A percentile compares a stretch with the other conserved stretches of the same genome.
Conservation (phyloP, 2,888 invertebrate genomes). For the Notodonta dromedarius region DNA sequence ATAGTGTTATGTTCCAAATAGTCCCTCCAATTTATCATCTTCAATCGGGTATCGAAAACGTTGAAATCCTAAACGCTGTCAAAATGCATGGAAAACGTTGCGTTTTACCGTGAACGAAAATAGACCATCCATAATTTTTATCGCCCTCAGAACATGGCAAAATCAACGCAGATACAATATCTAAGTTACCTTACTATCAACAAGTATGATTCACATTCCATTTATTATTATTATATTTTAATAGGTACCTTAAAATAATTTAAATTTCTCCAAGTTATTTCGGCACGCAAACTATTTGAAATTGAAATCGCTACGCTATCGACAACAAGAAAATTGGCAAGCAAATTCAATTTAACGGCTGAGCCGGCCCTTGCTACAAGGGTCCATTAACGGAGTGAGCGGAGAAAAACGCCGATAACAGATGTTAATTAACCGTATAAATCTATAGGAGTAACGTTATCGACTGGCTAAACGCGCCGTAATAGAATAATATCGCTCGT, state of each 20-base stretch:
- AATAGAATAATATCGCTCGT: slow-evolving; percentile 50
- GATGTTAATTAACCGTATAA: slow-evolving; percentile 78
- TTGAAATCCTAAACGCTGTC: too few relatives aligned
- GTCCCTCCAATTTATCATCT: too few relatives aligned
- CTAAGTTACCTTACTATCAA: too few relatives aligned
- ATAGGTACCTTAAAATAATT: slow-evolving; percentile 4
- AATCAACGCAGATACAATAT: too few relatives aligned
- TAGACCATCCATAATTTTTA: too few relatives aligned
- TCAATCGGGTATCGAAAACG: too few relatives aligned
- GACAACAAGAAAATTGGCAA: slow-evolving; percentile 42
- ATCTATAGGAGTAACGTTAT: slow-evolving; percentile 52
- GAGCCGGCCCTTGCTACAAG: slow-evolving; percentile 55
- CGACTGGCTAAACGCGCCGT: slow-evolving; percentile 35
- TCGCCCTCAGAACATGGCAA: too few relatives aligned
- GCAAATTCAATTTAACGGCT: slow-evolving; percentile 74
- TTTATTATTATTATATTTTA: too few relatives aligned
- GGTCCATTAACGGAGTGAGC: slow-evolving; percentile 67
- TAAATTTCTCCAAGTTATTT: slow-evolving; percentile 4
- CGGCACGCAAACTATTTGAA: slow-evolving; percentile 38
- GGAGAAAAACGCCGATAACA: slow-evolving; percentile 76
- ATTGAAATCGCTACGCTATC: slow-evolving; percentile 34
- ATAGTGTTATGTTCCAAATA: too few relatives aligned
- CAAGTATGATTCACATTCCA: too few relatives aligned
- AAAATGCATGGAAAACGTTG: too few relatives aligned
- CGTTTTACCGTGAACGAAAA: too few relatives aligned